A percentile compares a stretch with the other conserved stretches of the same genome.
phyloP scores from a whole-genome alignment of 2,888 invertebrate genomes.

The Lasioglossum calceatum region DNA sequence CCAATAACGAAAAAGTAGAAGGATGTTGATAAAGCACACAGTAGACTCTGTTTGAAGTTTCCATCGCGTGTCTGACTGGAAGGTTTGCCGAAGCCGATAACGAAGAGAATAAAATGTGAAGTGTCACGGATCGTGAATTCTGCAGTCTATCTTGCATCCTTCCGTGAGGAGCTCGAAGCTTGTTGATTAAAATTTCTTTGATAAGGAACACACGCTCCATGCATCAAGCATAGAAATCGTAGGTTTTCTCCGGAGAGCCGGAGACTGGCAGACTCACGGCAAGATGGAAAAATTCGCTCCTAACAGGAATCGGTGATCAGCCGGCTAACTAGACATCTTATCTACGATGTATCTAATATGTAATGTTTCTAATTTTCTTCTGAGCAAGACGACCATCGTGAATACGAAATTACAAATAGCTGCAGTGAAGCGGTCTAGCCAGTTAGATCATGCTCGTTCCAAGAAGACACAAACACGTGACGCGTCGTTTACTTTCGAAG shows the following conservation, averaged over 20 bases:
- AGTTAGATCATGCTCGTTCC: constrained; percentile 27
- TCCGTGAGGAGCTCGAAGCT: background rate
- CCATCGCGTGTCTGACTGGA: background rate
- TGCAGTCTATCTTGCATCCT: background rate
- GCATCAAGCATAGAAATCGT: background rate
- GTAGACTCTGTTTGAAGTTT: background rate
- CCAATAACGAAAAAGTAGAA: background rate
- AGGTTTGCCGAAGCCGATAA: background rate
- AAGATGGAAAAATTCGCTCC: background rate
- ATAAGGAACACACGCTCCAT: background rate
- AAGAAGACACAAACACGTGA: constrained; percentile 34
- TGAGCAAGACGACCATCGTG: background rate
- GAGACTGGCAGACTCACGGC: background rate
- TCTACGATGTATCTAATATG: background rate
- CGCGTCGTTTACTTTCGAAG: constrained; percentile 40
- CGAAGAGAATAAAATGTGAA: background rate
- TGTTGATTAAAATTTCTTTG: background rate
- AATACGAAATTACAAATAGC: constrained; percentile 27
- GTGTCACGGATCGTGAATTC: background rate
- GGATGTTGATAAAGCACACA: background rate
- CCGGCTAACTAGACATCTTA: background rate
- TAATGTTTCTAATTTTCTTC: background rate
- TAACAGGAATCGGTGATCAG: background rate
- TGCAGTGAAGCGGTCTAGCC: background rate
- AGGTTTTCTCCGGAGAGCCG: background rate